Evolutionary conservation across 2,113 vertebrate species (phyloP), one percentile per base, ranked within the genome.

Genomic region (Panthera tigris): DNA sequence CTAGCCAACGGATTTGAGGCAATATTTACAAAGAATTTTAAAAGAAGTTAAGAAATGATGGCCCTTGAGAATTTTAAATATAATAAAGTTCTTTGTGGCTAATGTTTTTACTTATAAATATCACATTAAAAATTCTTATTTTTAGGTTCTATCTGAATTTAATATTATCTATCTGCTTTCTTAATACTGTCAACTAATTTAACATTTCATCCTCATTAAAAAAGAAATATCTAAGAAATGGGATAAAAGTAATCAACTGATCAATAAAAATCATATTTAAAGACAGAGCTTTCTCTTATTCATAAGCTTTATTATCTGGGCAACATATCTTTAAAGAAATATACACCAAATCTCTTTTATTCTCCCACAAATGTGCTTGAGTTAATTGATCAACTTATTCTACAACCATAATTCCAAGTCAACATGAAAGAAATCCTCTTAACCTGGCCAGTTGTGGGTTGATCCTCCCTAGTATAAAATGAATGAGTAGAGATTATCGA

Each of bases 331-430:
- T 83, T 82, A 78, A 83, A 76, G 68, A 96, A 63, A 39, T 63
- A 89, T 10, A 31, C 19, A 33, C 92, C 50, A 84, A 55, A 63
- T 83, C 16, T 92, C n/a, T 55, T 69, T 74, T 71, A 74, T 52
- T 79, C 12, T n/a, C 13, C 79, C 23, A 55, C n/a, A 83, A 68
- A 78, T 69, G 78, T 29, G 7, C n/a, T 65, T 79, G 5, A 63
- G 21, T 33, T 61, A 83, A 84, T n/a, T 83, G 29, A 95, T 69
- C 14, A 80, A 63, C 13, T 97, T 65, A n/a, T 71, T 89, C 52
- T 89, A 95, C 41, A 92, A 79, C 15, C 33, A 73, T 57, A 97
- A 92, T 55, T 84, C 50, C 39, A 48, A 65, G 85, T 93, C 41
- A 85, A 19, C 29, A 74, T 80, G 19, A 89, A 39, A 18, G 57